Evolutionary conservation across 2,888 invertebrate genomes (phyloP).

Genomic region (Nomada ruficornis): DNA sequence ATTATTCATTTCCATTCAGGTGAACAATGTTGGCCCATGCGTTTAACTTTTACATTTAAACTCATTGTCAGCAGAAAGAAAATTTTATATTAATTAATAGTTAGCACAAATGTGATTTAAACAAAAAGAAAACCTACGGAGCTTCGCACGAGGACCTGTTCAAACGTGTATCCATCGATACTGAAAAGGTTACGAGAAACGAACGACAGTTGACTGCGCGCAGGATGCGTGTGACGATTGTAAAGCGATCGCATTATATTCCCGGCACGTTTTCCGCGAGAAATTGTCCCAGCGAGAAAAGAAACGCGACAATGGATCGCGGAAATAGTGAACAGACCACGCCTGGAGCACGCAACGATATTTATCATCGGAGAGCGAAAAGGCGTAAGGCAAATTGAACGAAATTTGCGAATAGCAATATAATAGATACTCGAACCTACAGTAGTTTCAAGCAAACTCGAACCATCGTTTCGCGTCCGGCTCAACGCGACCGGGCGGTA

Average conservation of each 20-base stretch:
- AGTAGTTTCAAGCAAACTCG: not conserved
- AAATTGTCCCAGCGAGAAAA: conserved; percentile 51
- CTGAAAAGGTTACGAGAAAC: conserved; percentile 13
- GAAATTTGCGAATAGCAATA: not conserved
- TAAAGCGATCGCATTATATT: conserved; percentile 50
- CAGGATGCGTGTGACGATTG: conserved; percentile 54
- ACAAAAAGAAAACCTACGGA: too few species aligned
- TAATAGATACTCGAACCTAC: not conserved
- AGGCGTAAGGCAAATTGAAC: not conserved
- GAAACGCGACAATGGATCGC: conserved; percentile 52
- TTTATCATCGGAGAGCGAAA: conserved; percentile 25
- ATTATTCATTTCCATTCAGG: not conserved
- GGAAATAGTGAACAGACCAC: conserved; percentile 55
- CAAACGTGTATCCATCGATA: conserved; percentile 23
- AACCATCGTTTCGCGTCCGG: not conserved
- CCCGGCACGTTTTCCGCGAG: conserved; percentile 48
- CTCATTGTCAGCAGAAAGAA: too few species aligned
- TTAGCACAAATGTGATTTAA: too few species aligned
- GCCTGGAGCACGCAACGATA: conserved; percentile 45
- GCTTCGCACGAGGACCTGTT: not conserved
- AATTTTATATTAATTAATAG: too few species aligned
- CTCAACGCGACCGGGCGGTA: not conserved
- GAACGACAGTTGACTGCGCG: conserved; percentile 11
- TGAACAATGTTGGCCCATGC: too few species aligned
- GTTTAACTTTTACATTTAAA: too few species aligned